phyloP scores from a whole-genome alignment of 2,797 vertebrate species.

The Sebastes melanostomus region DNA sequence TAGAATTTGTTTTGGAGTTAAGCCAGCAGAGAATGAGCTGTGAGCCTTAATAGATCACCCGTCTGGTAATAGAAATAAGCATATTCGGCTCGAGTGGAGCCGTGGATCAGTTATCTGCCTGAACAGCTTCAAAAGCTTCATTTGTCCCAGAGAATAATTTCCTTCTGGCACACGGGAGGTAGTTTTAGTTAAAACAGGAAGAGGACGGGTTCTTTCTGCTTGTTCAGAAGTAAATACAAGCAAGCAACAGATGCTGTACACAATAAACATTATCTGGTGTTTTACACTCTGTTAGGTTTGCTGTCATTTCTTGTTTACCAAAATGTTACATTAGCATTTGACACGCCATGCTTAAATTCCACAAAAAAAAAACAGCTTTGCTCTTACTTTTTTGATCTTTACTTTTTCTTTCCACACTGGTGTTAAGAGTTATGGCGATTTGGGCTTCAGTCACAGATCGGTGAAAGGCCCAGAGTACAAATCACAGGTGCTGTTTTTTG shows the following conservation, averaged over 20 bases:
- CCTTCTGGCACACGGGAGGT: neutral
- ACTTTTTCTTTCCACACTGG: neutral
- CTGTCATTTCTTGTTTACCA: constrained; percentile 16
- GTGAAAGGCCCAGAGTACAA: neutral
- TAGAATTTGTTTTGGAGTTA: neutral
- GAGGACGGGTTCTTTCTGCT: neutral
- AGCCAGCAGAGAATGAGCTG: neutral
- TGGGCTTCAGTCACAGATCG: neutral
- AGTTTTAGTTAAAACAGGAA: neutral
- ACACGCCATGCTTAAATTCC: neutral
- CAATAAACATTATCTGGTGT: constrained; percentile 4
- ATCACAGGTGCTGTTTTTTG: constrained; percentile 6
- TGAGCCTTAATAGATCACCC: constrained; percentile 24
- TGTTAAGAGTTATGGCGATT: neutral
- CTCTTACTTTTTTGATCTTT: neutral
- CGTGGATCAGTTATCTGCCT: constrained; percentile 30
- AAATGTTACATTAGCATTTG: constrained; percentile 11
- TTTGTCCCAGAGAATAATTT: constrained; percentile 33
- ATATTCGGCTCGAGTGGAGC: constrained; percentile 21
- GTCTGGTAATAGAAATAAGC: constrained; percentile 24
- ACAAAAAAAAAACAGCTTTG: constrained; percentile 3
- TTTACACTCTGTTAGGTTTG: neutral
- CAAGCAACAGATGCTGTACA: constrained; percentile 12
- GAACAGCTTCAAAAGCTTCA: constrained; percentile 27
- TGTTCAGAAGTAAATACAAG: constrained; percentile 9